phyloP scores from a whole-genome alignment of 2,113 vertebrate species.

The Siniperca knerii region DNA sequence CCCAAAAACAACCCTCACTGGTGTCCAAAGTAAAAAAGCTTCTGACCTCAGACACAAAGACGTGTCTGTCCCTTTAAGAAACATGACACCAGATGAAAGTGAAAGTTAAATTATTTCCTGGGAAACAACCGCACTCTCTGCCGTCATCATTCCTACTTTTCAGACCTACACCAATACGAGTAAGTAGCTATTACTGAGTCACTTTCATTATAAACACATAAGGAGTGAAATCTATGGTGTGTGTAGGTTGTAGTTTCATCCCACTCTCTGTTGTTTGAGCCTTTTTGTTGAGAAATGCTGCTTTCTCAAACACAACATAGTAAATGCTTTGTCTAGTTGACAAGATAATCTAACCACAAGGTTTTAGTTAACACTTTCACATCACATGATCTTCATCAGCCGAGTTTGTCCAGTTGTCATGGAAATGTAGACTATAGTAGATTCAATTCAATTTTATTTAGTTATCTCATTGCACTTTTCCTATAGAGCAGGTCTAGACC shows the following conservation, averaged over 20 bases:
- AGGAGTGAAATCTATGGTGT: not conserved
- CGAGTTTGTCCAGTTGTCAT: too few species aligned
- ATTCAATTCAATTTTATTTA: not conserved
- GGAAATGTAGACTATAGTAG: too few species aligned
- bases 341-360: too few species aligned
- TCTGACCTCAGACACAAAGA: not conserved
- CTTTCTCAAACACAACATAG: not conserved
- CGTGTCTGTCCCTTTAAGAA: conserved; percentile 61
- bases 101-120: conserved; percentile 31
- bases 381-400: conserved; percentile 6
- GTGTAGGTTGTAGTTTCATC: not conserved
- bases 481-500: too few species aligned
- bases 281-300: not conserved
- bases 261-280: not conserved
- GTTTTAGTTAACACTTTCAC: not conserved
- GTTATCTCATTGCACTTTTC: too few species aligned
- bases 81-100: conserved; percentile 25
- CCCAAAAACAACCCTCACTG: not conserved
- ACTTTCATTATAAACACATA: not conserved
- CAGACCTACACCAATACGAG: not conserved
- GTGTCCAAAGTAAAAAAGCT: not conserved
- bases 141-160: not conserved
- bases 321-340: not conserved
- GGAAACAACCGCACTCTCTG: not conserved
- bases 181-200: not conserved